phyloP scores from a whole-genome alignment of 92 coral and sea anemone species.

The Siderastrea radians region DNA sequence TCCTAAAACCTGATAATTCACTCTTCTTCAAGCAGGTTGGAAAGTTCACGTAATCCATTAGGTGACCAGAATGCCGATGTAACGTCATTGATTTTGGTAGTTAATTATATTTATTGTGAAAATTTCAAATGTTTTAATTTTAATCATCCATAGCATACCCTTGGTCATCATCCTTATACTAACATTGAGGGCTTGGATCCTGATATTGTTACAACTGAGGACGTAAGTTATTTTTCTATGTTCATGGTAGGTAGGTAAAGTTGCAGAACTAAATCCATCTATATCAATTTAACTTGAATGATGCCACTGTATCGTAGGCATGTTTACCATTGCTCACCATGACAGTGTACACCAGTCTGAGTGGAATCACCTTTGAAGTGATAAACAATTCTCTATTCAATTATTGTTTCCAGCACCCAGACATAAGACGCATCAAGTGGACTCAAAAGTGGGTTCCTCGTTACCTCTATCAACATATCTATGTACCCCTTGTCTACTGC shows the following conservation, averaged over 20 bases:
- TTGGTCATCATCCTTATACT: conserved; percentile 92
- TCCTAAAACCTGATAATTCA: no score
- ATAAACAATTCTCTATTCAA: not conserved
- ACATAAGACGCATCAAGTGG: conserved; percentile 88
- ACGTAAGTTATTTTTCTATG: conserved; percentile 38
- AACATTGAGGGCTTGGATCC: conserved; percentile 91
- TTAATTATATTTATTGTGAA: not conserved
- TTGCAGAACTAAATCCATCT: no score
- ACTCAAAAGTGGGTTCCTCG: conserved; percentile 79
- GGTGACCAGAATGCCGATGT: not conserved
- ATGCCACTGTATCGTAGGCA: no score
- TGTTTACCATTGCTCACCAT: no score
- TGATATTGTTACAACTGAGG: conserved; percentile 81
- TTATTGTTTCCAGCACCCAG: conserved; percentile 52
- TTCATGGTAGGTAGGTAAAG: not conserved
- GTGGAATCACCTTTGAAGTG: no score
- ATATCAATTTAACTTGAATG: no score
- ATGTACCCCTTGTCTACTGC: conserved; percentile 82
- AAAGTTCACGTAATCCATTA: no score
- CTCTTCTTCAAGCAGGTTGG: no score
- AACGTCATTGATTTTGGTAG: not conserved
- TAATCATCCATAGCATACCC: conserved; percentile 59
- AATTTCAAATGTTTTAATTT: not conserved
- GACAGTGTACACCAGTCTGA: no score
- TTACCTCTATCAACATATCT: conserved; percentile 84